Base-by-base conservation (phyloP, 2,888 invertebrate species). In the Zygogramma bicolorata region DNA sequence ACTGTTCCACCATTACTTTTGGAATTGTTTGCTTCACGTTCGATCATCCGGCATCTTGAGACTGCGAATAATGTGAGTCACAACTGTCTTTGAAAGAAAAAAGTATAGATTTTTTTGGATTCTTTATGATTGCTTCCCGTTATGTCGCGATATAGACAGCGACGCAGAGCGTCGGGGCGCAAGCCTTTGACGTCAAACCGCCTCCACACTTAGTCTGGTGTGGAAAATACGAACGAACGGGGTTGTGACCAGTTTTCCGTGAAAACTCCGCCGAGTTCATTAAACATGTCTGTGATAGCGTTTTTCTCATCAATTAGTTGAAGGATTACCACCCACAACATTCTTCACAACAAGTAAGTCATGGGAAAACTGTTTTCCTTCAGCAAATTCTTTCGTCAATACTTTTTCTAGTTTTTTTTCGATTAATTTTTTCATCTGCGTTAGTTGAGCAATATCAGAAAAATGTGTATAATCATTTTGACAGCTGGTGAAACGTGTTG, bases 121-220 rank as follows among this genome's bases (percentile, higher is more conserved):
- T 53, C 53, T 27, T 53, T 53, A 25, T 53, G 53, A 53, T 53
- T 53, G 53, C 53, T 53, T 46, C 27, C 53, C 53, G 53, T 53
- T 25, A 53, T 53, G 78, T 80, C 53, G 59, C 60, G 31, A 71
- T 27, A 18, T 22, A 49, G 79, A 79, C 79, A 79, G 75, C 75
- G 77, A 69, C 77, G 78, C 76, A 70, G 76, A 71, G 60, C 76
- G 65, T 38, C 72, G 70, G 25, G 76, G 79, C 80, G 81, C 82
- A 81, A 71, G 81, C 69, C 77, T 76, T 77, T 85, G 85, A 85
- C 85, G 85, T 85, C 85, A 85, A 84, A 81, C 82, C 83, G 84
- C 85, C 85, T 84, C 85, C 85, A 85, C 84, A 82, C 81, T 84
- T 82, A 84, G 84, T 85, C 83, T 83, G 83, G 82, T 79, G 77